A percentile compares a stretch with the other conserved stretches of the same genome.
These are phyloP conservation scores for Leiothrix lutea DNA, from an alignment of 2,113 vertebrate species.

Conservation along the genomic window DNA sequence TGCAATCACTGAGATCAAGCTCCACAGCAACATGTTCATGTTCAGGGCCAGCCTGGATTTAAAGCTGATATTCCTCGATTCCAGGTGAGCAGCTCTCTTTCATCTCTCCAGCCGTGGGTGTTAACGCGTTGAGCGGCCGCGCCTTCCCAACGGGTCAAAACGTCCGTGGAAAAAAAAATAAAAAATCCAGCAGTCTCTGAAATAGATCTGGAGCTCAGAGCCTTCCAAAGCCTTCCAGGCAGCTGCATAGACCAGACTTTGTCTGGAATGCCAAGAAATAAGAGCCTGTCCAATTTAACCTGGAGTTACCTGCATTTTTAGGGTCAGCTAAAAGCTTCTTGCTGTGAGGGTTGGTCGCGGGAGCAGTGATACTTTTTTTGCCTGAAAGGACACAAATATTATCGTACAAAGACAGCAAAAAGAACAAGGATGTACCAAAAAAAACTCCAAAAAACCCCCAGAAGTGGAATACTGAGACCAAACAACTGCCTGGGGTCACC, in stretches of 20 bases:
- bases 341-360: neutral
- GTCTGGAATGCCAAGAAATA: neutral
- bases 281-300: neutral
- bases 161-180: neutral
- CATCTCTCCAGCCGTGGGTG: neutral
- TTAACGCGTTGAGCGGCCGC: neutral
- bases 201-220: neutral
- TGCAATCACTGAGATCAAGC: slow-evolving; percentile 93
- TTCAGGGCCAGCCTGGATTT: slow-evolving; percentile 92
- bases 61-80: slow-evolving; percentile 93
- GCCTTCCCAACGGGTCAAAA: neutral
- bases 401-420: neutral
- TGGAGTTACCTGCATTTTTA: neutral
- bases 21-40: slow-evolving; percentile 97
- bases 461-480: neutral
- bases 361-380: neutral
- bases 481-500: neutral
- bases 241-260: neutral
- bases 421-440: neutral
- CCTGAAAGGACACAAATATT: neutral
- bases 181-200: neutral
- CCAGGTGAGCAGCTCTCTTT: slow-evolving; percentile 77
- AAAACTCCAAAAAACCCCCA: accelerated
- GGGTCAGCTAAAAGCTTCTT: neutral
- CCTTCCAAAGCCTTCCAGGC: neutral